Percentiles rank a stretch among this genome's conserved stretches.
Evolutionary conservation across 2,888 invertebrate genomes (phyloP).

Genomic region (Criorhina ranunculi): DNA sequence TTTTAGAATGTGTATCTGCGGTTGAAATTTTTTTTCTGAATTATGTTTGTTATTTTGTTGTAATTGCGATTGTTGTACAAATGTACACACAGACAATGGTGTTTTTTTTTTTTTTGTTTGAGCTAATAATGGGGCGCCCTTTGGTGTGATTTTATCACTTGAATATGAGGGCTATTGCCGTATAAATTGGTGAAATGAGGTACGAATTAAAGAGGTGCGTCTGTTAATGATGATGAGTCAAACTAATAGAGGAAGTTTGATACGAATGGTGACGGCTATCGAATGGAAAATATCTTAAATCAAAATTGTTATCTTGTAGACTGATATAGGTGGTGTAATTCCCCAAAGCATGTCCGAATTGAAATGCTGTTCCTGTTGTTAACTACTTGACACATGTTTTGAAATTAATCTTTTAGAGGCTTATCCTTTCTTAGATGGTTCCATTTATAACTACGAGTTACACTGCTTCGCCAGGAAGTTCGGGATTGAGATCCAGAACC

Average conservation of each 20-base stretch:
- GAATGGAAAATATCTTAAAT: too few species aligned
- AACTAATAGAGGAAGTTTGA: constrained; percentile 4
- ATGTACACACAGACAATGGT: constrained; percentile 15
- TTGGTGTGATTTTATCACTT: constrained; percentile 36
- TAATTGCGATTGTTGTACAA: constrained; percentile 29
- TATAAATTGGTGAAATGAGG: neutral
- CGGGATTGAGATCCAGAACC: too few species aligned
- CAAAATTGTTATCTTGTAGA: too few species aligned
- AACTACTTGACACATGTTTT: too few species aligned
- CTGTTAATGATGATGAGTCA: constrained; percentile 13
- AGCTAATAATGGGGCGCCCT: constrained; percentile 36
- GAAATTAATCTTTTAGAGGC: too few species aligned
- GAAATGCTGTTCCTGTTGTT: too few species aligned
- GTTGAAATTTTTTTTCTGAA: constrained; percentile 27
- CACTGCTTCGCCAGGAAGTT: too few species aligned
- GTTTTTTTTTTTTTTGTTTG: constrained; percentile 1
- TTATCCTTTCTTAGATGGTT: too few species aligned
- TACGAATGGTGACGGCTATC: neutral
- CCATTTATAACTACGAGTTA: too few species aligned
- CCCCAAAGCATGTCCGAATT: too few species aligned
- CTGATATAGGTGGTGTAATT: too few species aligned
- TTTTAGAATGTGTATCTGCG: constrained; percentile 6
- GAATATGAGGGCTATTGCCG: constrained; percentile 24
- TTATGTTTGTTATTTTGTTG: constrained; percentile 43
- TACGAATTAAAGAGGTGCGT: constrained; percentile 4